Evolutionary conservation across 2,797 vertebrate genomes (phyloP).

Genomic region (Sebastiscus tertius): DNA sequence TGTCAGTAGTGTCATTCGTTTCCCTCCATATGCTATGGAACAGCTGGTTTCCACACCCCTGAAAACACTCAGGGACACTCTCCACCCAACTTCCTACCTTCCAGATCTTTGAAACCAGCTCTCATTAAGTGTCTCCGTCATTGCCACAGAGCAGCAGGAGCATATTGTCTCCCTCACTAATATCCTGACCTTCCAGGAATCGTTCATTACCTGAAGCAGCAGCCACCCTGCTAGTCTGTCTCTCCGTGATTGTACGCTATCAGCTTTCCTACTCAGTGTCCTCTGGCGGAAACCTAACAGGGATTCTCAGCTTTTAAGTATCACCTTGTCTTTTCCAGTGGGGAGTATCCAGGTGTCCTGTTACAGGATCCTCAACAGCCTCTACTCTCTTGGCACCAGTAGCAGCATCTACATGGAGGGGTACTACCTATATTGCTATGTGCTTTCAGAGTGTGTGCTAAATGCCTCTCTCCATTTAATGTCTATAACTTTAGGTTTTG

Average conservation of each 20-base stretch:
- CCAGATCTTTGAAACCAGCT: conserved; percentile 44
- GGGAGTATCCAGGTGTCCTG: conserved; percentile 90
- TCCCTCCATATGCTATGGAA: conserved; percentile 24
- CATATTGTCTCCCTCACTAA: conserved; percentile 50
- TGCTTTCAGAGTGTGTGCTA: background rate
- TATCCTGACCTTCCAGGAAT: conserved; percentile 30
- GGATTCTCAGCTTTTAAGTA: background rate
- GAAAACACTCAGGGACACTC: conserved; percentile 32
- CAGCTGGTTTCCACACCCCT: conserved; percentile 48
- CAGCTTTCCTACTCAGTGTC: background rate
- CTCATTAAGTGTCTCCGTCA: conserved; percentile 43
- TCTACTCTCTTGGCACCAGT: conserved; percentile 91
- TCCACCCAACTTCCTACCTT: conserved; percentile 17
- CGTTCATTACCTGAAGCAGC: conserved; percentile 36
- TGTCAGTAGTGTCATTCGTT: background rate
- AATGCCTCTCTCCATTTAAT: background rate
- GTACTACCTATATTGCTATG: conserved; percentile 70
- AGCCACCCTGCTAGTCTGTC: conserved; percentile 11
- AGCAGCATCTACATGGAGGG: conserved; percentile 90
- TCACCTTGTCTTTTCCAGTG: conserved; percentile 81
- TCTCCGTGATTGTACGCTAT: conserved; percentile 9
- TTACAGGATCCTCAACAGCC: conserved; percentile 91
- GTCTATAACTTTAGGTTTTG: background rate
- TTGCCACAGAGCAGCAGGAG: conserved; percentile 36
- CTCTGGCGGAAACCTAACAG: background rate